These are phyloP conservation scores for Lagocephalus sceleratus DNA, from an alignment of 2,797 vertebrate genomes.

Conservation along the genomic window DNA sequence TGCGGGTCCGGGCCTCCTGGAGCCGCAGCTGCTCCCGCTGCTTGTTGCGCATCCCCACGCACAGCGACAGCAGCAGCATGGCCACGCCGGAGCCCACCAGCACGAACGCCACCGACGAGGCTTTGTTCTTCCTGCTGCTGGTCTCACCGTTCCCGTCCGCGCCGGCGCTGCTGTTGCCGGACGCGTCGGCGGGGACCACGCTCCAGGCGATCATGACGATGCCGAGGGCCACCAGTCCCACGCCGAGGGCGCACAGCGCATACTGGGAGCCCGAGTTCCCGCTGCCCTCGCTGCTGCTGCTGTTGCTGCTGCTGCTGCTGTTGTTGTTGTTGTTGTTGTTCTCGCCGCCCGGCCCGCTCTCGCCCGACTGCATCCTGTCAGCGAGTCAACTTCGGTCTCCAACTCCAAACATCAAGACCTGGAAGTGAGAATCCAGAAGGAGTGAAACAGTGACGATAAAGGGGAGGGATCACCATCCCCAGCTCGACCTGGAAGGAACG, in stretches of 20 bases:
- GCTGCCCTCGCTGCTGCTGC: conserved; percentile 29
- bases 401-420: conserved; percentile 40
- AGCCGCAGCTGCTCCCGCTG: conserved; percentile 67
- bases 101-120: conserved; percentile 91
- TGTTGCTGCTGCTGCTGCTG: conserved; percentile 24
- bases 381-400: conserved; percentile 21
- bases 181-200: conserved; percentile 74
- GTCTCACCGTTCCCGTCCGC: neutral
- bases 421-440: neutral
- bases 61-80: conserved; percentile 88
- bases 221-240: conserved; percentile 90
- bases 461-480: neutral
- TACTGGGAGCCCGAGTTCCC: conserved; percentile 88
- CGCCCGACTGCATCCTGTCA: conserved; percentile 56
- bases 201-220: conserved; percentile 97
- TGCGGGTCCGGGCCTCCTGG: conserved; percentile 48
- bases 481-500: neutral
- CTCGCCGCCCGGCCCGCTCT: conserved; percentile 16
- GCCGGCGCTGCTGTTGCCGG: conserved; percentile 67
- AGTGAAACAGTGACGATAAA: neutral
- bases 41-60: conserved; percentile 86
- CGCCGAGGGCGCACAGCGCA: conserved; percentile 88
- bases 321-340: conserved; percentile 12
- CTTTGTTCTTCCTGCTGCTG: conserved; percentile 65
- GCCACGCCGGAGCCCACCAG: conserved; percentile 83